Evolutionary conservation across 2,888 invertebrate genomes (phyloP).

Genomic region (Pimpla rufipes): DNA sequence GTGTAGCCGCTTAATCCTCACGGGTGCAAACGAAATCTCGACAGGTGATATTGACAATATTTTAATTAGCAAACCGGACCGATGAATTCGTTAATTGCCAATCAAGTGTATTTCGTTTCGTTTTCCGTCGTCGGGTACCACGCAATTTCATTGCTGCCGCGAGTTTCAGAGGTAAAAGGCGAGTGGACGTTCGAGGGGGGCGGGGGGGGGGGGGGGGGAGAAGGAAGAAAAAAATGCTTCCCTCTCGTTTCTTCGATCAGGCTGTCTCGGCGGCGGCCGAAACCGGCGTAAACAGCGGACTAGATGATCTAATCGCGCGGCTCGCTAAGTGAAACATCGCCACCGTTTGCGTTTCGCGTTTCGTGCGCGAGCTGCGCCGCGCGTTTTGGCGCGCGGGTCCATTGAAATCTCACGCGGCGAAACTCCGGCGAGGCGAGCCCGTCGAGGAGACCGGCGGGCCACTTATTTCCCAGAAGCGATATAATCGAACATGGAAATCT

Average conservation of each 20-base stretch:
- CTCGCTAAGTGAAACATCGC: constrained; percentile 41
- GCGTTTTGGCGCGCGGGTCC: constrained; percentile 17
- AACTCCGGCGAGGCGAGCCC: constrained; percentile 18
- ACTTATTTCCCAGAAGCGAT: constrained; percentile 74
- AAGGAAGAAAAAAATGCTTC: neutral
- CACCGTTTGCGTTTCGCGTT: constrained; percentile 15
- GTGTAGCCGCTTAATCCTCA: neutral
- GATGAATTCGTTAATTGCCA: neutral
- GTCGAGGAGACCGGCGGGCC: constrained; percentile 29
- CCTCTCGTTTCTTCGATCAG: neutral
- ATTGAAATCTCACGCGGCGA: constrained; percentile 60
- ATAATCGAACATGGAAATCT: constrained; percentile 76
- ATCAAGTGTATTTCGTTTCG: neutral
- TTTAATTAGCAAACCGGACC: neutral
- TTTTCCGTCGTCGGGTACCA: neutral
- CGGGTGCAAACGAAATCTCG: neutral
- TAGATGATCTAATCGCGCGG: constrained; percentile 40
- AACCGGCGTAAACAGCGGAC: neutral
- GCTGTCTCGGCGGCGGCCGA: neutral
- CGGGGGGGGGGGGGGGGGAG: too few relatives aligned
- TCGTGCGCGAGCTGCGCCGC: too few relatives aligned
- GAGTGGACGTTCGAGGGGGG: neutral
- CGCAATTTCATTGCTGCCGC: neutral
- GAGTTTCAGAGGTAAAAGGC: neutral
- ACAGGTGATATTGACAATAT: neutral